These are phyloP conservation scores for Cassiopea andromeda DNA, from an alignment of 30 jellyfish, hydroid and myxozoan species.

Conservation along the genomic window DNA sequence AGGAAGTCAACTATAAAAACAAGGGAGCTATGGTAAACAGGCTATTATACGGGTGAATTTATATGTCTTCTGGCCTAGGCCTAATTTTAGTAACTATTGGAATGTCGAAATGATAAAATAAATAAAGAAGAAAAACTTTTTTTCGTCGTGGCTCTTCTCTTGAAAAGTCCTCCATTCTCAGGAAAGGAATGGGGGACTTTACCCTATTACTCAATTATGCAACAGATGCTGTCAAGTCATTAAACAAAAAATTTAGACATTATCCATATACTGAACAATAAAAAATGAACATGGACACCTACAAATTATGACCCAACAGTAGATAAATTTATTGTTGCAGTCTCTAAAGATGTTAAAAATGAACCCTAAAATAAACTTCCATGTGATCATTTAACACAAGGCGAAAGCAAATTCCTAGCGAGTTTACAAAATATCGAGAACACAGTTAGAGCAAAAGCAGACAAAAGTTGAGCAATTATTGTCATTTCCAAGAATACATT, in stretches of 20 bases:
- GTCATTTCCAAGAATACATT: background rate
- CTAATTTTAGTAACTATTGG: too few relatives aligned
- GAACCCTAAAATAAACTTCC: constrained; percentile 12
- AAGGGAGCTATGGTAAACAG: too few relatives aligned
- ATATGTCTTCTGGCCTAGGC: too few relatives aligned
- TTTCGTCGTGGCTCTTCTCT: too few relatives aligned
- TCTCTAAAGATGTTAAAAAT: constrained; percentile 3
- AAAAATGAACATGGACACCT: background rate
- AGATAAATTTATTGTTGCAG: constrained; percentile 13
- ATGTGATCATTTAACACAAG: constrained; percentile 2
- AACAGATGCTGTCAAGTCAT: background rate
- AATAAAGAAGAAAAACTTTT: too few relatives aligned
- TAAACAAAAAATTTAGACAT: background rate
- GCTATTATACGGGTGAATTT: too few relatives aligned
- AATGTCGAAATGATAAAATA: too few relatives aligned
- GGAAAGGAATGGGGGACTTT: constrained; percentile 8
- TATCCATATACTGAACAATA: background rate
- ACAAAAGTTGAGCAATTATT: constrained; percentile 12
- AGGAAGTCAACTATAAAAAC: too few relatives aligned
- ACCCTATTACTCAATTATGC: background rate
- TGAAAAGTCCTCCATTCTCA: constrained; percentile 7
- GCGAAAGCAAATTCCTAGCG: constrained; percentile 7
- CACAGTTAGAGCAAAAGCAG: constrained; percentile 12
- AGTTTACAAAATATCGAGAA: constrained; percentile 6
- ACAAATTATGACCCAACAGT: background rate